Evolutionary conservation across 2,888 invertebrate species (phyloP).

Genomic region (Epirrita christyi): DNA sequence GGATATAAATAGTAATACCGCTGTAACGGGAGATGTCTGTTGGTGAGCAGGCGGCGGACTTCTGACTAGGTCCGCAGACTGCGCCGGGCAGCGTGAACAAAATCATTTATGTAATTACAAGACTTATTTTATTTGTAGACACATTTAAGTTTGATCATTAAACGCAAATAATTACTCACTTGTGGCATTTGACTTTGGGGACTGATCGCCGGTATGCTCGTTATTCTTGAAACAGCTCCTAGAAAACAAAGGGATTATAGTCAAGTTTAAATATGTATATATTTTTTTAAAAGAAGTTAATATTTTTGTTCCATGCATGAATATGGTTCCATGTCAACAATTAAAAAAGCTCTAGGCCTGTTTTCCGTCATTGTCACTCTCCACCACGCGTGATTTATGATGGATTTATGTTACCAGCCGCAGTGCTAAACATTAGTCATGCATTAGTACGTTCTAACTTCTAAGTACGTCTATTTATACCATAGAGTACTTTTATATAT

Average conservation of each 20-base stretch:
- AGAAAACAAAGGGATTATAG: slow-evolving; percentile 25
- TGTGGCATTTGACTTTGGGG: slow-evolving; percentile 86
- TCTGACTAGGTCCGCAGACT: slow-evolving; percentile 87
- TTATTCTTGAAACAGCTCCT: slow-evolving; percentile 80
- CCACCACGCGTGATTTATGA: too few species aligned
- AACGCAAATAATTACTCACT: slow-evolving; percentile 83
- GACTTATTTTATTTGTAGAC: background rate
- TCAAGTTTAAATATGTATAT: too few species aligned
- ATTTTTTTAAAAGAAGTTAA: too few species aligned
- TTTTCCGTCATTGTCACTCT: too few species aligned
- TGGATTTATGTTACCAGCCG: too few species aligned
- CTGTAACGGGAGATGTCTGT: slow-evolving; percentile 89
- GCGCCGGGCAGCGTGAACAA: slow-evolving; percentile 78
- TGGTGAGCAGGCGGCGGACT: slow-evolving; percentile 95
- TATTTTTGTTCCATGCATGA: too few species aligned
- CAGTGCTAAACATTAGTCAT: too few species aligned
- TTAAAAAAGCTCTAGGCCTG: too few species aligned
- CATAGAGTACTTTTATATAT: too few species aligned
- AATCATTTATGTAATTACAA: slow-evolving; percentile 37
- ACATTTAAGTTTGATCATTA: background rate
- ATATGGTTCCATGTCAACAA: too few species aligned
- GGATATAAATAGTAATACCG: slow-evolving; percentile 73
- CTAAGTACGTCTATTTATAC: too few species aligned
- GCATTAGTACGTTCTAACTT: too few species aligned
- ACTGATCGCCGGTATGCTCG: slow-evolving; percentile 85